Percentiles rank a stretch among this genome's conserved stretches.
phyloP scores from a whole-genome alignment of 35 echinoderm and acorn worm species.

The Anneissia japonica region DNA sequence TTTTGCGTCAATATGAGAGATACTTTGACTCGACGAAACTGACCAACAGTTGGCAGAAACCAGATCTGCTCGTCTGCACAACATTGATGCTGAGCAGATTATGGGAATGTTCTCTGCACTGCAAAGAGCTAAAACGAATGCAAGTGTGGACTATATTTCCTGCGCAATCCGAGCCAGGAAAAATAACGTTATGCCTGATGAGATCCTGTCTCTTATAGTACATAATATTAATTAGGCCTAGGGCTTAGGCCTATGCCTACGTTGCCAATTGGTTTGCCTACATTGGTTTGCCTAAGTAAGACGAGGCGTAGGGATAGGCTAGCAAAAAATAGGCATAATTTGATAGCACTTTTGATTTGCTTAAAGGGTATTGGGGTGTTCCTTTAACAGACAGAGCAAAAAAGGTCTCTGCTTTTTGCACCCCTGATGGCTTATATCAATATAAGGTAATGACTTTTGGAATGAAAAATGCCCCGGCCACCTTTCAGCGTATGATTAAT shows the following conservation, averaged over 20 bases:
- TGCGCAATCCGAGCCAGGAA: too few relatives aligned
- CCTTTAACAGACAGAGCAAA: slow-evolving; percentile 51
- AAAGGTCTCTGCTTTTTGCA: slow-evolving; percentile 49
- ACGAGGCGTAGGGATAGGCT: too few relatives aligned
- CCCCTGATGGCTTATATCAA: slow-evolving; percentile 17
- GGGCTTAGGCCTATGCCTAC: too few relatives aligned
- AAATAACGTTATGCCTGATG: too few relatives aligned
- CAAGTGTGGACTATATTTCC: too few relatives aligned
- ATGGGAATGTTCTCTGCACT: neutral
- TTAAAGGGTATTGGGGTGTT: slow-evolving; percentile 76
- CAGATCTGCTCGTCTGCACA: neutral
- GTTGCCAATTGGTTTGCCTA: too few relatives aligned
- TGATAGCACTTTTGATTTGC: slow-evolving; percentile 54
- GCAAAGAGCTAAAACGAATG: too few relatives aligned
- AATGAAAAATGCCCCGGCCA: slow-evolving; percentile 25
- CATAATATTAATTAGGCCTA: too few relatives aligned
- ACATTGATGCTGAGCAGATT: neutral
- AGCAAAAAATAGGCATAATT: slow-evolving; percentile 52
- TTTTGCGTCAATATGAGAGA: too few relatives aligned
- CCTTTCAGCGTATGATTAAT: slow-evolving; percentile 12
- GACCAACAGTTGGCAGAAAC: neutral
- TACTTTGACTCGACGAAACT: neutral
- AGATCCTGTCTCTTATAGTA: too few relatives aligned
- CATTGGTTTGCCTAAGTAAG: too few relatives aligned
- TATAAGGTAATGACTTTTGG: slow-evolving; percentile 47